Evolutionary conservation across 2,888 invertebrate genomes (phyloP).

Genomic region (Liodrosophila aerea): DNA sequence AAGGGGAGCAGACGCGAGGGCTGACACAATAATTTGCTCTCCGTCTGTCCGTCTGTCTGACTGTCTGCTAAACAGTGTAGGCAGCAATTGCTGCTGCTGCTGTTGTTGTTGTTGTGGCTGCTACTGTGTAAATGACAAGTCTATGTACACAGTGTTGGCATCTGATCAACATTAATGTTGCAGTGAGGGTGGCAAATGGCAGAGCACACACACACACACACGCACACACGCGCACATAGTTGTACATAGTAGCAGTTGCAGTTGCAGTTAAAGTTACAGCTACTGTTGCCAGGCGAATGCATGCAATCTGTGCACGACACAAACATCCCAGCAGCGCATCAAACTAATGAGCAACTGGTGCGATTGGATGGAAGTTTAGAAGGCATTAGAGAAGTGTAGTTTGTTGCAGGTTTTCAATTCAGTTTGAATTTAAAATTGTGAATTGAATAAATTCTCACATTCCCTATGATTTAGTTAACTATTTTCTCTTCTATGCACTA

Average conservation of each 20-base stretch:
- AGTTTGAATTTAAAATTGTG: too few relatives aligned
- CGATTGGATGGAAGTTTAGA: neutral
- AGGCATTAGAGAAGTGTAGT: too few relatives aligned
- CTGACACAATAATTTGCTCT: slow-evolving; percentile 11
- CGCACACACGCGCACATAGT: slow-evolving; percentile 24
- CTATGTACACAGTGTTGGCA: slow-evolving; percentile 58
- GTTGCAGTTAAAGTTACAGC: slow-evolving; percentile 13
- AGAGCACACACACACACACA: slow-evolving; percentile 1
- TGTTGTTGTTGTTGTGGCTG: slow-evolving; percentile 1
- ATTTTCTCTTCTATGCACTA: too few relatives aligned
- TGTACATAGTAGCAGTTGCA: too few relatives aligned
- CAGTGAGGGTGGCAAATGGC: slow-evolving; percentile 19
- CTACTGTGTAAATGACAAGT: slow-evolving; percentile 60
- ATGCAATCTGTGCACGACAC: slow-evolving; percentile 38
- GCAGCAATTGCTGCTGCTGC: slow-evolving; percentile 1
- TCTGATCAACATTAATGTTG: slow-evolving; percentile 65
- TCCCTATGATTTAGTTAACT: too few relatives aligned
- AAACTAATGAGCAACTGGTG: slow-evolving; percentile 10
- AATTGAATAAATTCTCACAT: too few relatives aligned
- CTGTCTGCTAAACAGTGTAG: slow-evolving; percentile 24
- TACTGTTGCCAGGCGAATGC: slow-evolving; percentile 34
- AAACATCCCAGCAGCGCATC: slow-evolving; percentile 20
- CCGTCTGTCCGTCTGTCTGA: slow-evolving; percentile 22
- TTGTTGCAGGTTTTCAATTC: too few relatives aligned
- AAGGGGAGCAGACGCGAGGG: neutral